Conservation (phyloP, 2,888 invertebrate species). For the Calliscelio sp. region DNA sequence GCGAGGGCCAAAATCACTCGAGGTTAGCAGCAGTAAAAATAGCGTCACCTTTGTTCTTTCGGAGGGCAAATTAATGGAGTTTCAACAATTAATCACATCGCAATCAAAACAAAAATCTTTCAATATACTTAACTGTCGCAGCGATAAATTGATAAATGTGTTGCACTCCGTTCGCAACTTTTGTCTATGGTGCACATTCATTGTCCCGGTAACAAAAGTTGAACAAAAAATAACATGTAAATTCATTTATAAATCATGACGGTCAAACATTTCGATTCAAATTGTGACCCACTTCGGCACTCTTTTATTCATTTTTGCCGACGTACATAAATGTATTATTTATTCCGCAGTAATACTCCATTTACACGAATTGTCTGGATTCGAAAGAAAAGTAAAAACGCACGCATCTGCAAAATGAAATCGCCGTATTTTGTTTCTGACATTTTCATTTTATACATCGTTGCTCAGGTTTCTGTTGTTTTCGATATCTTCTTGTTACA, state of each 20-base stretch:
- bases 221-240: slow-evolving; percentile 50
- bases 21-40: slow-evolving; percentile 6
- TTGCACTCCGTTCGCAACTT: slow-evolving; percentile 6
- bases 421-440: slow-evolving; percentile 33
- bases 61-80: slow-evolving; percentile 26
- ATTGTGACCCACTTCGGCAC: slow-evolving; percentile 62
- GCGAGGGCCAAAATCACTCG: not conserved
- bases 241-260: slow-evolving; percentile 64
- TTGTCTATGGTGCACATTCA: slow-evolving; percentile 13
- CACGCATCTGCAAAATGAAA: slow-evolving; percentile 39
- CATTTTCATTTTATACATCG: slow-evolving; percentile 37
- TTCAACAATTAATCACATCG: slow-evolving; percentile 16
- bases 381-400: slow-evolving; percentile 42
- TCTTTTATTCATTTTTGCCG: slow-evolving; percentile 63
- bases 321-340: slow-evolving; percentile 62
- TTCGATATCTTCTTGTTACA: slow-evolving; percentile 1
- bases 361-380: slow-evolving; percentile 57
- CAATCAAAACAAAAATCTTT: slow-evolving; percentile 22
- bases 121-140: not conserved
- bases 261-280: slow-evolving; percentile 68
- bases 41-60: not conserved
- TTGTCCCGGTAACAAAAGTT: slow-evolving; percentile 35
- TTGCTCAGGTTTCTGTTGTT: slow-evolving; percentile 16
- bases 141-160: slow-evolving; percentile 50
- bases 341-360: slow-evolving; percentile 58